A percentile compares a stretch with the other conserved stretches of the same genome.
These are phyloP conservation scores for Tiliacea aurago DNA, from an alignment of 2,888 invertebrate genomes.

Conservation along the genomic window DNA sequence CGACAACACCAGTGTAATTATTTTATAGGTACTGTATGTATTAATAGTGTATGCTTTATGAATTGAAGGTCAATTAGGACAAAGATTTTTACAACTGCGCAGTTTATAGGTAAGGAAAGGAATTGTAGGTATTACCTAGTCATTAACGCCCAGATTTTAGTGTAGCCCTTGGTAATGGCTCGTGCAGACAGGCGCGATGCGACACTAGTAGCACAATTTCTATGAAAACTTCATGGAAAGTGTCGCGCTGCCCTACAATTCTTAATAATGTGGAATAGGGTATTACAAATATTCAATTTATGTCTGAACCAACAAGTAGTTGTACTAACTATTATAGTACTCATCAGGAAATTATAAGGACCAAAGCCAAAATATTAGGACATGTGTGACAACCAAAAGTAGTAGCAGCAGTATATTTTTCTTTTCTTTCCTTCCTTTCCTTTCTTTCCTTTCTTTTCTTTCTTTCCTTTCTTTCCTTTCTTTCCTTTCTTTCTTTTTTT, in stretches of 20 bases:
- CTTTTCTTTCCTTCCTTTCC: too few relatives aligned
- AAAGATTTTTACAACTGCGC: conserved; percentile 33
- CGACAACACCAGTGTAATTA: conserved; percentile 46
- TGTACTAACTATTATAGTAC: too few relatives aligned
- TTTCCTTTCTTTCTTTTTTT: neutral
- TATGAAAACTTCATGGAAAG: too few relatives aligned
- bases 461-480: neutral
- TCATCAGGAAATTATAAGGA: too few relatives aligned
- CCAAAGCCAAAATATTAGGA: neutral
- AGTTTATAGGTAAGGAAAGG: neutral
- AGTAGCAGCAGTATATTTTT: too few relatives aligned
- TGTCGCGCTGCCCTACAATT: too few relatives aligned
- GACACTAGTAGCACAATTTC: too few relatives aligned
- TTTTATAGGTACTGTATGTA: conserved; percentile 36
- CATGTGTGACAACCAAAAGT: neutral
- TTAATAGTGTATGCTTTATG: conserved; percentile 23
- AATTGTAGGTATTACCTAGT: neutral
- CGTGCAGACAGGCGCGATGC: too few relatives aligned
- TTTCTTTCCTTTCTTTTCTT: too few relatives aligned
- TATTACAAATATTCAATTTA: neutral
- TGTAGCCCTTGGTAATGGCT: neutral
- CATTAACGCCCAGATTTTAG: neutral
- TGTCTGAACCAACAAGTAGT: neutral
- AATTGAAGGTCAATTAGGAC: conserved; percentile 32
- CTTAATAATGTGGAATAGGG: too few relatives aligned